A percentile compares a stretch with the other conserved stretches of the same genome.
Evolutionary conservation across 2,888 invertebrate genomes (phyloP).

Genomic region (Dicroscelio sp.): DNA sequence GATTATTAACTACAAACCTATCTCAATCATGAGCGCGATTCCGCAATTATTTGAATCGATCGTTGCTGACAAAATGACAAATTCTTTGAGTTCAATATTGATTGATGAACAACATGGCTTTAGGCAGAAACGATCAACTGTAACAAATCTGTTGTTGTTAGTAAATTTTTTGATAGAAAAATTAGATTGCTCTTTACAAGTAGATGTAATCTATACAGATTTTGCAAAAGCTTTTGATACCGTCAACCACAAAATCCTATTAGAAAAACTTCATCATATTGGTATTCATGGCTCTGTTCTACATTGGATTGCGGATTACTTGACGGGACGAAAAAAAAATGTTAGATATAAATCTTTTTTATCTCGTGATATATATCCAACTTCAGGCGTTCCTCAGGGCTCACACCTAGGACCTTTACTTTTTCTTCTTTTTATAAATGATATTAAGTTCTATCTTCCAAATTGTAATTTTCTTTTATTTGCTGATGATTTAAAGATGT

Average conservation of each 20-base stretch:
- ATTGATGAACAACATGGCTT: background rate
- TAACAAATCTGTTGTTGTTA: background rate
- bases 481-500: background rate
- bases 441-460: background rate
- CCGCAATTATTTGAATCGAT: background rate
- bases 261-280: background rate
- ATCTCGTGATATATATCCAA: background rate
- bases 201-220: background rate
- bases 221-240: no score
- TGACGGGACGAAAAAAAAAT: background rate
- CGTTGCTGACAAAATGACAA: background rate
- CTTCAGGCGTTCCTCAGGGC: background rate
- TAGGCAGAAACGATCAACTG: background rate
- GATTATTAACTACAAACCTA: background rate
- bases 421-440: background rate
- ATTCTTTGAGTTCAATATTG: background rate
- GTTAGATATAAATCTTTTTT: background rate
- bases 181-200: background rate
- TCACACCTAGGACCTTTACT: constrained; percentile 1
- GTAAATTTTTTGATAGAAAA: background rate
- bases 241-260: no score
- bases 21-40: background rate
- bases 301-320: background rate
- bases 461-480: background rate
- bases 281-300: background rate